Conservation (phyloP, 2,797 vertebrate species). For the Stomatorhinus walkeri region DNA sequence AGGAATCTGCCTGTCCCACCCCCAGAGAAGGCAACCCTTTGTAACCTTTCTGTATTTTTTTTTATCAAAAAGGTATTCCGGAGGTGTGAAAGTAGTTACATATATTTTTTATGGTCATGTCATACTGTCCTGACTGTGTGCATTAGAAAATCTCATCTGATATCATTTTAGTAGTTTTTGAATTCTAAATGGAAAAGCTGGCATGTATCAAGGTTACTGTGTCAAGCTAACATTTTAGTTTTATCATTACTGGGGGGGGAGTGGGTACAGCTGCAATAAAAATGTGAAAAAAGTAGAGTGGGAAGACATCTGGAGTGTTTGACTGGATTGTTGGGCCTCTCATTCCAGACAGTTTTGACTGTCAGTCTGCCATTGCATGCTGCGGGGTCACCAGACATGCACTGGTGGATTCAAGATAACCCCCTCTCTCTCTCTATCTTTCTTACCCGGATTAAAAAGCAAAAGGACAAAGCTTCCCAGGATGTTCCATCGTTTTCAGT, state of each 20-base stretch:
- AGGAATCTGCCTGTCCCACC: not conserved
- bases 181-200: not conserved
- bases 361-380: not conserved
- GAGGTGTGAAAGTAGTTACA: not conserved
- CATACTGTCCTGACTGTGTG: not conserved
- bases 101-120: not conserved
- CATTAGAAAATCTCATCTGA: not conserved
- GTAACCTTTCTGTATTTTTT: not conserved
- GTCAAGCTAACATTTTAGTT: not conserved
- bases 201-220: not conserved
- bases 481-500: not conserved
- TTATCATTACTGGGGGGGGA: not conserved
- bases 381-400: not conserved
- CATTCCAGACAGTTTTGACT: not conserved
- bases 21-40: not conserved
- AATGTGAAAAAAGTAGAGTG: not conserved
- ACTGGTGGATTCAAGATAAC: too few relatives aligned
- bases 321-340: not conserved
- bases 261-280: not conserved
- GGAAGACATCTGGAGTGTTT: not conserved
- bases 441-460: too few relatives aligned
- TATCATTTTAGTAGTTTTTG: not conserved
- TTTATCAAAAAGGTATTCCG: not conserved
- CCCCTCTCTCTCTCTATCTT: too few relatives aligned
- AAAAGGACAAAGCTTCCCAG: not conserved